Evolutionary conservation across 2,888 invertebrate species (phyloP).

Genomic region (Sinodicranocentrus sp.): DNA sequence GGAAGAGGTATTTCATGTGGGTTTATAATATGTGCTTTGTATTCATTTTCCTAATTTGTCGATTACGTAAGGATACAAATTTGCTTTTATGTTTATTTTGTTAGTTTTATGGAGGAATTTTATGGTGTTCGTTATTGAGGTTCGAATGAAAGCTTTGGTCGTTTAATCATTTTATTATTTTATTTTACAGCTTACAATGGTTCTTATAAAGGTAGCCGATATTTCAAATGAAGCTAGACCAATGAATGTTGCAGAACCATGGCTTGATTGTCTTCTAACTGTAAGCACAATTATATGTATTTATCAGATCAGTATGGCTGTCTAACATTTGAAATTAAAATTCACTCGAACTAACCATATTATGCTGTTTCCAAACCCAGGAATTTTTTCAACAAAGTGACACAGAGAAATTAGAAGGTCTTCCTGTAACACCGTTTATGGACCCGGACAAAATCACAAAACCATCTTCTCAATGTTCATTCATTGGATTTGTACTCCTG

Average conservation of each 20-base stretch:
- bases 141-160: not conserved
- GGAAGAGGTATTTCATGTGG: no score
- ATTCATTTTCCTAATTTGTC: no score
- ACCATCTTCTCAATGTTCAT: constrained; percentile 90
- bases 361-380: constrained; percentile 77
- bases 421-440: constrained; percentile 89
- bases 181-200: constrained; percentile 84
- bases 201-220: constrained; percentile 90
- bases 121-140: constrained; percentile 48
- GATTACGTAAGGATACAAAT: no score
- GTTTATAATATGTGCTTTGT: no score
- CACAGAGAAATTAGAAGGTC: constrained; percentile 88
- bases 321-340: not conserved
- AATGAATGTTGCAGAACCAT: constrained; percentile 90
- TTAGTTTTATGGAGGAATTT: no score
- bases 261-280: constrained; percentile 87
- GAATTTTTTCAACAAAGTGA: constrained; percentile 90
- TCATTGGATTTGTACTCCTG: constrained; percentile 88
- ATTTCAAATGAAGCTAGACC: constrained; percentile 91
- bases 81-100: no score
- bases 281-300: constrained; percentile 77
- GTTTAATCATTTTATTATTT: not conserved
- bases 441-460: constrained; percentile 91
- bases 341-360: not conserved
- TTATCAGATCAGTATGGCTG: not conserved